Percentiles rank a stretch among this genome's conserved stretches.
Evolutionary conservation across 1,140 invertebrate species (phyloP).

Genomic region (Gyrodactylus bullatarudis): DNA sequence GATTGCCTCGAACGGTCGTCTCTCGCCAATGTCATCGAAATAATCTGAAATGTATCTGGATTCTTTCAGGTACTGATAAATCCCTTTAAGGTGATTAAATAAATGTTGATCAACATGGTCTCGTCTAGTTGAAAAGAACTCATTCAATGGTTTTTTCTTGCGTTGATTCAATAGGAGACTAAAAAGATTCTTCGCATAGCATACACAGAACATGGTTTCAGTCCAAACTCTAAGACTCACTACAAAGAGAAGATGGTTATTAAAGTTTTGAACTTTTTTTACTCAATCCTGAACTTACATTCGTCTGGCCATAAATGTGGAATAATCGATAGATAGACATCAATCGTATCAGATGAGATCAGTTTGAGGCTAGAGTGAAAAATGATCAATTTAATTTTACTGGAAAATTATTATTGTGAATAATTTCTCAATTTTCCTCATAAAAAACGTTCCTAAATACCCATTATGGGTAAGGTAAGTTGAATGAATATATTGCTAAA

Average conservation of each 20-base stretch:
- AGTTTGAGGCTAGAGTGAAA: background rate
- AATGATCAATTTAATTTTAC: background rate
- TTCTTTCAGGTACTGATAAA: background rate
- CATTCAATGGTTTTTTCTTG: background rate
- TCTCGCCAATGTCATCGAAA: background rate
- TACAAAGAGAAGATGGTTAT: background rate
- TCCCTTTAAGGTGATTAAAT: background rate
- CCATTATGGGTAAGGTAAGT: background rate
- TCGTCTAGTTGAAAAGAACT: background rate
- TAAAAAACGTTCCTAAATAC: no score
- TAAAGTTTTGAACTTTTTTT: background rate
- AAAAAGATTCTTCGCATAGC: background rate
- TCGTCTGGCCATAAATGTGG: background rate
- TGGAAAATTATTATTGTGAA: background rate
- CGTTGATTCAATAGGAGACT: background rate
- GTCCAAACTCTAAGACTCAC: background rate
- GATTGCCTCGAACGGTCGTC: no score
- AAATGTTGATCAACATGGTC: background rate
- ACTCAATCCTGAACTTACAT: background rate
- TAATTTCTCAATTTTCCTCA: no score
- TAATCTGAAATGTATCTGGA: background rate
- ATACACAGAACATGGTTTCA: background rate
- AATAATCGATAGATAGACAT: background rate
- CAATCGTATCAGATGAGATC: background rate
- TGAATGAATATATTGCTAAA: background rate